Conservation (phyloP, 2,113 vertebrate genomes). For the Nesogale talazaci region DNA sequence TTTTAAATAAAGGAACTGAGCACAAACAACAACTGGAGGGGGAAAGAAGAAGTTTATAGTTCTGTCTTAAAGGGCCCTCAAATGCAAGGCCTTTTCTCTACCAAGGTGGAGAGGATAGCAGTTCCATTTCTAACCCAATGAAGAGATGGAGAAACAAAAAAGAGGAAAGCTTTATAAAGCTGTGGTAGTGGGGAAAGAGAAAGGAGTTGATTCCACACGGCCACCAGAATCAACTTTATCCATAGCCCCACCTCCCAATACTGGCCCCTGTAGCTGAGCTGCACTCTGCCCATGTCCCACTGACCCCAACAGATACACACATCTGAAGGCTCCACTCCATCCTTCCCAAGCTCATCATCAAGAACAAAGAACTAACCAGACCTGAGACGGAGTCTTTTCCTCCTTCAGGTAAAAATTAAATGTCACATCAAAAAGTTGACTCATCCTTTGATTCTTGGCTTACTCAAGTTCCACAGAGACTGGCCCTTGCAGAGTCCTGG, state of each 20-base stretch:
- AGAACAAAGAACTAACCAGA: conserved; percentile 76
- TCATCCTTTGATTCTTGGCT: conserved; percentile 79
- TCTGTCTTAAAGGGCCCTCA: conserved; percentile 47
- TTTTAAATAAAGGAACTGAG: conserved; percentile 68
- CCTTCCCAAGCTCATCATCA: conserved; percentile 46
- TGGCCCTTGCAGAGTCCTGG: conserved; percentile 67
- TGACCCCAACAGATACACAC: not conserved
- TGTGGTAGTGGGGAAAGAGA: not conserved
- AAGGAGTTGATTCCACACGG: not conserved
- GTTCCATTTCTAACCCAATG: conserved; percentile 44
- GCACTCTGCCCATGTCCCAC: not conserved
- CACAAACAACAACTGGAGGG: conserved; percentile 34
- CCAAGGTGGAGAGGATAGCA: not conserved
- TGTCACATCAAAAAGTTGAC: conserved; percentile 83
- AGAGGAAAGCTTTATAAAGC: conserved; percentile 71
- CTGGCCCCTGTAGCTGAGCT: not conserved
- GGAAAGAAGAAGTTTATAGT: conserved; percentile 34
- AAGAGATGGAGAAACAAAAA: conserved; percentile 30
- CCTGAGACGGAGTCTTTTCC: conserved; percentile 69
- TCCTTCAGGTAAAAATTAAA: conserved; percentile 81
- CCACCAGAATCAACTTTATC: not conserved
- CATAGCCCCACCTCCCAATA: not conserved
- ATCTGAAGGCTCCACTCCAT: conserved; percentile 9
- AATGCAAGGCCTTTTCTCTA: conserved; percentile 3
- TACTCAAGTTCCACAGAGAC: conserved; percentile 78